Evolutionary conservation across 2,888 invertebrate genomes (phyloP).

Genomic region (Drosophila melanosoma): DNA sequence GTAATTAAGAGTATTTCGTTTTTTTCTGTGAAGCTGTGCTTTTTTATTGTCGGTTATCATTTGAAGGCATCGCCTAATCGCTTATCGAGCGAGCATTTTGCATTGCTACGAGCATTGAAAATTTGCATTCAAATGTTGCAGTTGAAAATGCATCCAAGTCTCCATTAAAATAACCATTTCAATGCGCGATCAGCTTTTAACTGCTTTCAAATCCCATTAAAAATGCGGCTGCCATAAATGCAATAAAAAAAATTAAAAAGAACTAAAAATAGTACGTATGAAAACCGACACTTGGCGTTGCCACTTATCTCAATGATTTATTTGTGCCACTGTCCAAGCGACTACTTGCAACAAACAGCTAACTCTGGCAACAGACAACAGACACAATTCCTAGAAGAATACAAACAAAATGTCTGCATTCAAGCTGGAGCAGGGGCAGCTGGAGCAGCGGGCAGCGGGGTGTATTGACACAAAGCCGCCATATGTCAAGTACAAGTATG

Average conservation of each 20-base stretch:
- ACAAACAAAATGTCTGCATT: slow-evolving; percentile 56
- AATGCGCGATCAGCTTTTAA: slow-evolving; percentile 29
- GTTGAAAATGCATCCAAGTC: slow-evolving; percentile 30
- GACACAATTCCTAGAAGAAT: slow-evolving; percentile 53
- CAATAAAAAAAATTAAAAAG: slow-evolving; percentile 1
- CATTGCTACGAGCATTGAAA: slow-evolving; percentile 43
- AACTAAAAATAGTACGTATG: background rate
- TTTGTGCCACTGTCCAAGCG: slow-evolving; percentile 42
- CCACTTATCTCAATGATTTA: slow-evolving; percentile 65
- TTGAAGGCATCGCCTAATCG: slow-evolving; percentile 72
- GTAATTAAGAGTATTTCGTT: slow-evolving; percentile 67
- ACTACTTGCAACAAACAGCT: slow-evolving; percentile 32
- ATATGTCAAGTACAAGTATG: slow-evolving; percentile 50
- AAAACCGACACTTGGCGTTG: slow-evolving; percentile 31
- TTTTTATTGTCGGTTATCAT: slow-evolving; percentile 72
- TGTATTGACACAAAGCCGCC: slow-evolving; percentile 51
- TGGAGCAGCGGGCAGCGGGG: background rate
- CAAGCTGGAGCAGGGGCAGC: slow-evolving; percentile 8
- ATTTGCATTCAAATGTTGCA: slow-evolving; percentile 37
- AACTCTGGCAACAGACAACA: slow-evolving; percentile 15
- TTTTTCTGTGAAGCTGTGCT: slow-evolving; percentile 59
- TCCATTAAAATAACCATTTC: slow-evolving; percentile 29
- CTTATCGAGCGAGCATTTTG: slow-evolving; percentile 37
- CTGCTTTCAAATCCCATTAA: slow-evolving; percentile 32
- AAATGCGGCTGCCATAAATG: slow-evolving; percentile 40